Conservation (phyloP, 2,888 invertebrate species). For the Caradrina kadenii region DNA sequence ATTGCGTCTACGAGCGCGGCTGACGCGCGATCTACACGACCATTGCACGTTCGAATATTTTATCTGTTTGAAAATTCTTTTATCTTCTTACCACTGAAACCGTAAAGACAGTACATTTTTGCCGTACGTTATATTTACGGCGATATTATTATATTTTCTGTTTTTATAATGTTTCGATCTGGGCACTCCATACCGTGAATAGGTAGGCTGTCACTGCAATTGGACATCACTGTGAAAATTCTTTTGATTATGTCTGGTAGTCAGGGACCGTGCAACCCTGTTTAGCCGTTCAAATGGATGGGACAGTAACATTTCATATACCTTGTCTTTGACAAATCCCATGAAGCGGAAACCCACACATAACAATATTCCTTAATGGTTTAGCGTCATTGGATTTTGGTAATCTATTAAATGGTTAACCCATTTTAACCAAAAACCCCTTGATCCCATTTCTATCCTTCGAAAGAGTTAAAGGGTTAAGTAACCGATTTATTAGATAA, state of each 20-base stretch:
- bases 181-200: neutral
- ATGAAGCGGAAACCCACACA: too few species aligned
- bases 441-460: too few species aligned
- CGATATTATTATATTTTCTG: slow-evolving; percentile 17
- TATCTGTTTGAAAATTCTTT: slow-evolving; percentile 58
- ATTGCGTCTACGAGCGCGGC: slow-evolving; percentile 78
- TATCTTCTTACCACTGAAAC: slow-evolving; percentile 41
- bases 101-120: slow-evolving; percentile 35
- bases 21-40: slow-evolving; percentile 74
- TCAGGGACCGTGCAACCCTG: neutral
- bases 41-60: slow-evolving; percentile 71
- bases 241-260: neutral
- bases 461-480: too few species aligned
- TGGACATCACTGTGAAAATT: neutral
- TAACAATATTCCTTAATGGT: too few species aligned
- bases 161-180: slow-evolving; percentile 16
- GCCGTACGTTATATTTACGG: slow-evolving; percentile 22
- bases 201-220: neutral
- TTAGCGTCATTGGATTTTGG: too few species aligned
- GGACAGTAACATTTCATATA: neutral
- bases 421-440: too few species aligned
- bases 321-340: neutral
- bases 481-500: too few species aligned
- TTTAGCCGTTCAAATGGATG: neutral
- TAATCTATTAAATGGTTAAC: too few species aligned